These are phyloP conservation scores for Trematomus loennbergii DNA, from an alignment of 2,113 vertebrate species.

Conservation along the genomic window DNA sequence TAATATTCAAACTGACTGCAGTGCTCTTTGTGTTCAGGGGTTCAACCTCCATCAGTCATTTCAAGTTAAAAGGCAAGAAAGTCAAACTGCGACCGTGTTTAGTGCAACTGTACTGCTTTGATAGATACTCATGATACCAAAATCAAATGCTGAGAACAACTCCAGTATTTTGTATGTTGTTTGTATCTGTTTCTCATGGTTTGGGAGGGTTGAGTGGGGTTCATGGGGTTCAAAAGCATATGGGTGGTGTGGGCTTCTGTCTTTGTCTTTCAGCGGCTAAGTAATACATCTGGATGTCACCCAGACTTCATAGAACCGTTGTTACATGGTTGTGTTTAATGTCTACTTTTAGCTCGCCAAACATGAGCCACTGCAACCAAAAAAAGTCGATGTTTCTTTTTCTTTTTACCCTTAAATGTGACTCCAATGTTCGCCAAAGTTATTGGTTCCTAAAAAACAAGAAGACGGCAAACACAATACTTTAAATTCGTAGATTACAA, in stretches of 20 bases:
- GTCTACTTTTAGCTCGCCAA: background rate
- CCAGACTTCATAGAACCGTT: background rate
- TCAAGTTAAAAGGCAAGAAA: background rate
- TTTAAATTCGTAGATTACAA: too few species aligned
- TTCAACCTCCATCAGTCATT: background rate
- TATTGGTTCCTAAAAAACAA: too few species aligned
- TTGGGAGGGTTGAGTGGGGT: background rate
- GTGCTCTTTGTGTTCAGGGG: background rate
- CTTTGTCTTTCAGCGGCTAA: background rate
- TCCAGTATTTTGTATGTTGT: background rate
- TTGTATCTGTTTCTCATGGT: too few species aligned
- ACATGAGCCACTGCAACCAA: background rate
- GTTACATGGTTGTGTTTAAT: background rate
- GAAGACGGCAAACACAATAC: too few species aligned
- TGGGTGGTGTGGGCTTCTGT: background rate
- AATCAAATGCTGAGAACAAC: background rate
- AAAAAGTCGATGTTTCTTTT: background rate
- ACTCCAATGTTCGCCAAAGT: too few species aligned
- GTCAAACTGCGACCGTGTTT: background rate
- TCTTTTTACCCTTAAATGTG: too few species aligned
- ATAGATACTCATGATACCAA: background rate
- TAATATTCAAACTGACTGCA: background rate
- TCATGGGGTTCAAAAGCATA: background rate
- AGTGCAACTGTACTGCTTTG: too few species aligned
- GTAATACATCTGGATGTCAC: background rate